These are phyloP conservation scores for Osedax frankpressi DNA, from an alignment of 2,888 invertebrate genomes.

Conservation along the genomic window DNA sequence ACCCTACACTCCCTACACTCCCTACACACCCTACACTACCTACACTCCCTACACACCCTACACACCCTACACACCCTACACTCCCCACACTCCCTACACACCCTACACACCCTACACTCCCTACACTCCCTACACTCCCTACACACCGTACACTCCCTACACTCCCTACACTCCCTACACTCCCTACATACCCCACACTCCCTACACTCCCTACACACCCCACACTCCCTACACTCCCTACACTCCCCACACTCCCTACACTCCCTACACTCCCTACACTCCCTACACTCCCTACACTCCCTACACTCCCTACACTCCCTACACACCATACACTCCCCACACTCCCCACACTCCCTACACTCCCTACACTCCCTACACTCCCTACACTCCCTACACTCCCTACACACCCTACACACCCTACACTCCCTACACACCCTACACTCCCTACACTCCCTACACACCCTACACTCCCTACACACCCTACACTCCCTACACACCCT, in stretches of 20 bases:
- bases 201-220: background rate
- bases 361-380: background rate
- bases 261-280: background rate
- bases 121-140: conserved; percentile 42
- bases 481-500: background rate
- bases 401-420: background rate
- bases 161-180: background rate
- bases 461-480: background rate
- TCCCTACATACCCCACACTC: background rate
- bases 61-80: background rate
- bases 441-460: conserved; percentile 27
- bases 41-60: background rate
- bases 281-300: background rate
- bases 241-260: background rate
- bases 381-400: background rate
- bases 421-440: conserved; percentile 48
- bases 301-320: background rate
- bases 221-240: conserved; percentile 61
- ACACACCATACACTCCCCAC: conserved; percentile 54
- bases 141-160: background rate
- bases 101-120: conserved; percentile 52
- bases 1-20: conserved; percentile 58
- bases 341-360: conserved; percentile 31
- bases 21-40: background rate
- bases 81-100: background rate